phyloP scores from a whole-genome alignment of 2,888 invertebrate species.

The Conchocele bisecta region DNA sequence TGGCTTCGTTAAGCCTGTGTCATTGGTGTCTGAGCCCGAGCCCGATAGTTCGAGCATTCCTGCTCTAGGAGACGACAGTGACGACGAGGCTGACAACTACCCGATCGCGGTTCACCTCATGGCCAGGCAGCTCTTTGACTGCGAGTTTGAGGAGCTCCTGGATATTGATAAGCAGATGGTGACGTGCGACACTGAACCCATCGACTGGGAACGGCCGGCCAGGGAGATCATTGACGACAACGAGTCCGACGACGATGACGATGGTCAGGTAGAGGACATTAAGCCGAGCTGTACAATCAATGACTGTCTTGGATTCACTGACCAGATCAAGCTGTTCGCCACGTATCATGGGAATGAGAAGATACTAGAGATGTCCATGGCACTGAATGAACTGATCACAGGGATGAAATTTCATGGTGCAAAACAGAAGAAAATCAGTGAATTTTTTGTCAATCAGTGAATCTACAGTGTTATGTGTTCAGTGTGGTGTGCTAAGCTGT shows the following conservation, averaged over 20 bases:
- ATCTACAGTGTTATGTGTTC: too few species aligned
- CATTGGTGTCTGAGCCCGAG: not conserved
- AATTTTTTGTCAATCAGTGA: too few species aligned
- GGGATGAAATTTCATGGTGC: not conserved
- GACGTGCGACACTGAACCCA: not conserved
- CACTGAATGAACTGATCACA: not conserved
- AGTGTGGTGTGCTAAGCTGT: too few species aligned
- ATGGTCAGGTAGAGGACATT: not conserved
- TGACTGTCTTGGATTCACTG: not conserved
- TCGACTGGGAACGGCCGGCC: not conserved
- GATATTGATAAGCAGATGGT: not conserved
- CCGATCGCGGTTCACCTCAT: not conserved
- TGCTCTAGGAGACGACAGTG: not conserved
- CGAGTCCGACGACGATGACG: not conserved
- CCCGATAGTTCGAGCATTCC: not conserved
- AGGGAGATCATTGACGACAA: not conserved
- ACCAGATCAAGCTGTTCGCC: not conserved
- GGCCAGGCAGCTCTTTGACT: not conserved
- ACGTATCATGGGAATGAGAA: not conserved
- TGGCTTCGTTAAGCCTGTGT: not conserved
- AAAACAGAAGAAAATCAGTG: too few species aligned
- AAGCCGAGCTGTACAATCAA: not conserved
- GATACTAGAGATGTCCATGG: not conserved
- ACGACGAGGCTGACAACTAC: conserved; percentile 6
- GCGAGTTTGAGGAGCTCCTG: not conserved